Base-by-base conservation (phyloP, 1,140 invertebrate species). In the Papilio aristodemus region DNA sequence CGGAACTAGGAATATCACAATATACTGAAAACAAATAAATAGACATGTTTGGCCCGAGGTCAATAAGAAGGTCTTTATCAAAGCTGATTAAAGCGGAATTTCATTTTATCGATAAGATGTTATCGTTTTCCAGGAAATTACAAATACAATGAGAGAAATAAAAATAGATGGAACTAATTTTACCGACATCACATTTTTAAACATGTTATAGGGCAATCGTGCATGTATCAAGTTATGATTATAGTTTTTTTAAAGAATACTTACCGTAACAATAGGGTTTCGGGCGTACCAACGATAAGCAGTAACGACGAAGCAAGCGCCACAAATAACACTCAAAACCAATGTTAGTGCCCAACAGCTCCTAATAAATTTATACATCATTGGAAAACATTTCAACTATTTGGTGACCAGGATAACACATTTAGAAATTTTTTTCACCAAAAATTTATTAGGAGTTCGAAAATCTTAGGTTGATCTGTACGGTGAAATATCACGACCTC, bases 191-290 rank as follows among this genome's bases (percentile, higher is more conserved):
- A 6, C 6, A 3, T 32, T 32, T 32, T 32, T 32, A 3, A 32
- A 32, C n/a, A n/a, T 32, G 27, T 3, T 32, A 32, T 3, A 6
- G 6, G 6, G 27, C 27, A 32, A 3, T 3, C 27, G 27, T 32
- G 27, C 27, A 32, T 2, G 2, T 32, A 32, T 32, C 27, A 25
- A 50, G 22, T 27, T n/a, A 32, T n/a, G 10, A 58, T 58, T 6
- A 8, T 46, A 9, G 43, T 19, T 2, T 10, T n/a, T 17, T 19
- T 5, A 17, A 9, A 17, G 14, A 46, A 2, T 68, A 77, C 85
- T 81, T 72, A 92, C 91, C 10, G 88, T 91, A n/a, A 90, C 77
- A 10, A 89, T 83, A 7, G 88, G 88, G 43, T 90, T 90, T 25
- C 84, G 77, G 0, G 86, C 88, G 43, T 89, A 90, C 88, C 88